Evolutionary conservation across 1,140 invertebrate species (phyloP), one percentile per base, ranked within the genome.

Genomic region (Drosophila orena): DNA sequence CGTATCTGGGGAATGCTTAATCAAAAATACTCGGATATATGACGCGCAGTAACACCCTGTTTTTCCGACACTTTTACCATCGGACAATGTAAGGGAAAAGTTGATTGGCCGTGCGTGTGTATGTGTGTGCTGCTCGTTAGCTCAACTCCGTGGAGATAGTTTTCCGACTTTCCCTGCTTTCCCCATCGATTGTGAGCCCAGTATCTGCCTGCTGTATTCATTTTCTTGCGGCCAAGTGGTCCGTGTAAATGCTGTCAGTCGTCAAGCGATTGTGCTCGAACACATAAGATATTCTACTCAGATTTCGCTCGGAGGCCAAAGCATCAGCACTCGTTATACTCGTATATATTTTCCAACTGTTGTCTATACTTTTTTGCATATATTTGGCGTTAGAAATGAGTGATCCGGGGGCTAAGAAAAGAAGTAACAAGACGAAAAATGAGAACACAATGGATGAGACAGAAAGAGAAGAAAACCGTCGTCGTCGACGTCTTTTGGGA

Each of bases 1-100:
- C 71, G 83, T 88, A 73, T 88, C 83, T 88, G 75, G 83, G 83
- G 83, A 86, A 88, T 79, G 83, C 83, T 88, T 86, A 86, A 88
- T 86, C 83, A 86, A 86, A 86, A 79, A 77, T 79, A 80, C 71
- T 42, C 55, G 56, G 22, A 52, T 73, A 47, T 60, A 44, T 73
- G 47, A 56, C 53, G 30, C 37, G n/a, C 59, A 40, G 17, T 40
- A 10, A 17, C 34, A 15, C 50, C 54, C 37, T 15, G 37, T 20
- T 40, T 59, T 61, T 7, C 35, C 50, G 8, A 38, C 35, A 38
- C 20, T 37, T 14, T 50, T 50, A n/a, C 24, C n/a, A 49, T 2
- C 2, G 20, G 10, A n/a, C 52, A 59, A n/a, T 30, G 22, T 4
- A 4, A 58, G 11, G 54, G 17, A 42, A 68, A 65, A 57, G 64